These are phyloP conservation scores for Dromiciops gliroides DNA, from an alignment of 2,113 vertebrate species.

Conservation along the genomic window DNA sequence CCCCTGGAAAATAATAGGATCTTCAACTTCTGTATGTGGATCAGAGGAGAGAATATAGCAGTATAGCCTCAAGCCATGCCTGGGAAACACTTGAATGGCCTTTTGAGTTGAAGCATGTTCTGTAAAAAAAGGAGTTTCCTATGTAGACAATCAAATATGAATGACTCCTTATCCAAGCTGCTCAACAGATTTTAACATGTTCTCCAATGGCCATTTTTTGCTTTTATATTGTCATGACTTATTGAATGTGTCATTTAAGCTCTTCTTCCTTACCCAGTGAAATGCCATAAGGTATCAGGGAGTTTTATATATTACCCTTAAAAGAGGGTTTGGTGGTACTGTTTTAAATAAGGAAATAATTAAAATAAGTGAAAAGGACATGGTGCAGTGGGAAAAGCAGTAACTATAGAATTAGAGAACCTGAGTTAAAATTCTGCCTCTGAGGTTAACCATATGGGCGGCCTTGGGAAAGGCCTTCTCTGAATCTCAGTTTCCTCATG, in stretches of 20 bases:
- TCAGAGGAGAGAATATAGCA: slow-evolving; percentile 6
- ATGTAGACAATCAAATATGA: slow-evolving; percentile 12
- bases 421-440: neutral
- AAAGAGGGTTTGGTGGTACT: neutral
- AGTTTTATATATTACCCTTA: neutral
- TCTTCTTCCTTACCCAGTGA: slow-evolving; percentile 1
- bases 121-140: slow-evolving; percentile 56
- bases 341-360: neutral
- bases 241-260: neutral
- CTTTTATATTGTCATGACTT: slow-evolving; percentile 1
- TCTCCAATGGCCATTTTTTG: neutral
- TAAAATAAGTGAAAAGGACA: neutral
- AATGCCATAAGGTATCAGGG: too few species aligned
- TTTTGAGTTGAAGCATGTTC: slow-evolving; percentile 49
- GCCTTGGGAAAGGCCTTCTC: neutral
- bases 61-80: slow-evolving; percentile 45
- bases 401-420: neutral
- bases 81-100: slow-evolving; percentile 11
- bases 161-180: slow-evolving; percentile 34
- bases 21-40: slow-evolving; percentile 53
- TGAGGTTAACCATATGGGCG: neutral
- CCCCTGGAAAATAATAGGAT: slow-evolving; percentile 16
- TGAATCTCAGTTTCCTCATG: neutral
- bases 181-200: neutral
- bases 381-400: neutral